A percentile compares a stretch with the other conserved stretches of the same genome.
Evolutionary conservation across 92 coral and sea anemone genomes (phyloP).

Genomic region (Zoanthus solanderi): DNA sequence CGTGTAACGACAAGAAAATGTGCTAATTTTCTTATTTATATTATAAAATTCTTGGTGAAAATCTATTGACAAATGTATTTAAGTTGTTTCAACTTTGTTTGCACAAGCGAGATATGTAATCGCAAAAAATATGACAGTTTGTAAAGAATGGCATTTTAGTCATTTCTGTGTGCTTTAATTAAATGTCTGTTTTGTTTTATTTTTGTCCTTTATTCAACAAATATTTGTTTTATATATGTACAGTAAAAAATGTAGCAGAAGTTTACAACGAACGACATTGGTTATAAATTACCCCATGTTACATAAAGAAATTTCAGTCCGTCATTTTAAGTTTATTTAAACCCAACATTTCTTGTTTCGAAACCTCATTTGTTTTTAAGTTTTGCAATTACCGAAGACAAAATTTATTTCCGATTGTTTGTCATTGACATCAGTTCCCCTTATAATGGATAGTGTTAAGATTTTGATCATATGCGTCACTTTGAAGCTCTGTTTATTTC

Average conservation of each 20-base stretch:
- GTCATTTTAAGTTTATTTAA: background rate
- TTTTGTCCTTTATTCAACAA: background rate
- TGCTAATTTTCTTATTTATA: background rate
- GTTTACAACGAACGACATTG: background rate
- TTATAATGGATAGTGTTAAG: conserved; percentile 1
- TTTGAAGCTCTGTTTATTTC: background rate
- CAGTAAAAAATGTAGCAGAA: background rate
- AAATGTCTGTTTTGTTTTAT: conserved; percentile 4
- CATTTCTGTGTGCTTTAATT: background rate
- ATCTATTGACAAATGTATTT: too few species aligned
- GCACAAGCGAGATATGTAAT: background rate
- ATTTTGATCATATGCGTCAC: background rate
- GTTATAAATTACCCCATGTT: background rate
- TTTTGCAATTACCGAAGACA: background rate
- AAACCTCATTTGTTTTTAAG: conserved; percentile 19
- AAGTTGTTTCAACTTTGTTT: background rate
- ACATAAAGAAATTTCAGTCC: background rate
- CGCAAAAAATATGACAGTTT: background rate
- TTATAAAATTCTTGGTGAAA: background rate
- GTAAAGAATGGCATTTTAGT: conserved; percentile 5
- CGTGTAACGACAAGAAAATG: background rate
- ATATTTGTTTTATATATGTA: conserved; percentile 2
- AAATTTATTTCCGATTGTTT: background rate
- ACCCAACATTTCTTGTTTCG: background rate
- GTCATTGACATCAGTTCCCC: conserved; percentile 10